Evolutionary conservation across 2,888 invertebrate genomes (phyloP), one percentile per base, ranked within the genome.

Genomic region (Meliscaeva auricollis): DNA sequence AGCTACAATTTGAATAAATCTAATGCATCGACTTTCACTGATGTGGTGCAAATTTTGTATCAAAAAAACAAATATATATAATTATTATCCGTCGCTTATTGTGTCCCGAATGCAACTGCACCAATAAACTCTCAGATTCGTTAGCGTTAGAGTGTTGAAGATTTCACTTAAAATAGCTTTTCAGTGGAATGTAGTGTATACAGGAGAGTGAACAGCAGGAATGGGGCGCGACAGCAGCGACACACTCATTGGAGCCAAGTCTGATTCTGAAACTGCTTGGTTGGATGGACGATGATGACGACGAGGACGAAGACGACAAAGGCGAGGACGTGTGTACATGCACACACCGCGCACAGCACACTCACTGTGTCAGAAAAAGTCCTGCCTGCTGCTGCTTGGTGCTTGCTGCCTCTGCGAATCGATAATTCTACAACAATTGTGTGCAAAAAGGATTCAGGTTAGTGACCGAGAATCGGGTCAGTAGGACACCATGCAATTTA

Each of bases 401-500:
- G 26, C 4, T 26, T 26, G 26, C 26, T 26, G 26, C 26, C 26
- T 56, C 54, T 64, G 69, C 46, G 68, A 85, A 85, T 85, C 85
- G 73, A 85, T 85, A 85, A 56, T 81, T 85, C 73, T 81, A 81
- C 85, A 69, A 81, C 80, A 85, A 85, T 81, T 77, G 76, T 85
- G 81, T 85, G 85, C 85, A 81, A 81, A 85, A 85, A 85, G 85
- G 85, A 87, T 87, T 85, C 80, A 89, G 92, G 92, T 92, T 90
- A 92, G 91, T 90, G 91, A 91, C 91, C 92, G 90, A 89, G 87
- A 92, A 90, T 87, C 89, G 87, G 92, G 92, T 92, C 90, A 92
- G 89, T 92, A 89, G 92, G 91, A 89, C 91, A 89, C 87, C 89
- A 89, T 91, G 90, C 91, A 90, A 88, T 89, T 89, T 88, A 87